Percentiles rank a stretch among this genome's conserved stretches.
Conservation (phyloP, 53 echinoderm and acorn worm genomes). For the Crossaster papposus region DNA sequence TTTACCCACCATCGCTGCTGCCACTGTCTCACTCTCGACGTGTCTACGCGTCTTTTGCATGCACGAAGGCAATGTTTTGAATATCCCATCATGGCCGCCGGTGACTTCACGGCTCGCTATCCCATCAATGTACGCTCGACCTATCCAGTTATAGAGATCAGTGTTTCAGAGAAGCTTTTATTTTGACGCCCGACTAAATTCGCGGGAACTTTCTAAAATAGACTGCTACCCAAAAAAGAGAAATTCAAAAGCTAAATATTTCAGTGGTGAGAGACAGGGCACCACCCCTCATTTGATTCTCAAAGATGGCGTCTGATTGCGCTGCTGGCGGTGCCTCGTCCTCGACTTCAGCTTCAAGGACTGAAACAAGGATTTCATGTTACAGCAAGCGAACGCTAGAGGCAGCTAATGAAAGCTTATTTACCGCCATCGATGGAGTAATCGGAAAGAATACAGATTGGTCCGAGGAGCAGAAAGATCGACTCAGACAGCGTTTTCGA, state of each 20-base stretch:
- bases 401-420: constrained; percentile 27
- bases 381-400: constrained; percentile 53
- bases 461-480: constrained; percentile 57
- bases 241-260: neutral
- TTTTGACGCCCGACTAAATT: neutral
- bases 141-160: no score
- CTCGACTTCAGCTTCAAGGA: neutral
- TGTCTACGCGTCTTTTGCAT: no score
- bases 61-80: no score
- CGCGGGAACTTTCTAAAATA: neutral
- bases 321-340: neutral
- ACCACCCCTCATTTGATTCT: neutral
- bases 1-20: no score
- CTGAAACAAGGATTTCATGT: constrained; percentile 53
- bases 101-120: no score
- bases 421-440: constrained; percentile 47
- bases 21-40: no score
- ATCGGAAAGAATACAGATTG: constrained; percentile 61
- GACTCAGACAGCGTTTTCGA: constrained; percentile 53
- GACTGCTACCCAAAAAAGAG: neutral
- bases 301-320: constrained; percentile 39
- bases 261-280: neutral
- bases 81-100: no score
- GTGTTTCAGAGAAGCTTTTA: neutral
- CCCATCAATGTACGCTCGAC: no score